Conservation (phyloP, 2,888 invertebrate species). For the Pherbina coryleti region DNA sequence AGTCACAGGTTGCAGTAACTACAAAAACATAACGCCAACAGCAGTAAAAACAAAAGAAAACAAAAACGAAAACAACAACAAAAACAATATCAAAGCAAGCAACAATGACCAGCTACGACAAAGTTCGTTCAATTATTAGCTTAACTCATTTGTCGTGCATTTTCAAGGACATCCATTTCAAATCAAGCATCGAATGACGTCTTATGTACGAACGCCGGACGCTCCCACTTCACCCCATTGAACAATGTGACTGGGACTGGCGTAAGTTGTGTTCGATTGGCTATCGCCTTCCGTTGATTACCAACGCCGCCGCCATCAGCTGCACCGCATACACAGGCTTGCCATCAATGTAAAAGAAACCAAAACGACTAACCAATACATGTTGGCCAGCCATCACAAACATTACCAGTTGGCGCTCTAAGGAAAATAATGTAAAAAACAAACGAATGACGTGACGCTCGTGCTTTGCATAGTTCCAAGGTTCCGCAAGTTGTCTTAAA, state of each 20-base stretch:
- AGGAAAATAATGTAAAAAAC: too few species aligned
- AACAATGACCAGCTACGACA: neutral
- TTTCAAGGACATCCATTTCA: conserved; percentile 55
- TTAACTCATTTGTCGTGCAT: conserved; percentile 18
- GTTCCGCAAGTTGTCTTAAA: neutral
- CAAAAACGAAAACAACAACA: neutral
- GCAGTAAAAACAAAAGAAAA: neutral
- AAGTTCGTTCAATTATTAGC: conserved; percentile 6
- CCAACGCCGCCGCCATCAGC: neutral
- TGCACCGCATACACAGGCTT: too few species aligned
- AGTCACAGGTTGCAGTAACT: neutral
- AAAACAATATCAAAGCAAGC: neutral
- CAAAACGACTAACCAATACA: neutral
- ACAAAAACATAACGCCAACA: neutral
- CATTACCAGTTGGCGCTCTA: too few species aligned
- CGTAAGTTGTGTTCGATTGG: too few species aligned
- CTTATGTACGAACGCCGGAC: neutral
- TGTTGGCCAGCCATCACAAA: too few species aligned
- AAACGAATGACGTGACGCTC: conserved; percentile 19
- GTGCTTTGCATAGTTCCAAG: conserved; percentile 4
- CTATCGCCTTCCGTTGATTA: neutral
- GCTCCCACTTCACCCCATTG: neutral
- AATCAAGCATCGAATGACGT: conserved; percentile 46
- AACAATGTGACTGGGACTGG: neutral
- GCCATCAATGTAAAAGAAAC: neutral